Evolutionary conservation across 2,888 invertebrate species (phyloP).

Genomic region (Agonopterix heracliana): DNA sequence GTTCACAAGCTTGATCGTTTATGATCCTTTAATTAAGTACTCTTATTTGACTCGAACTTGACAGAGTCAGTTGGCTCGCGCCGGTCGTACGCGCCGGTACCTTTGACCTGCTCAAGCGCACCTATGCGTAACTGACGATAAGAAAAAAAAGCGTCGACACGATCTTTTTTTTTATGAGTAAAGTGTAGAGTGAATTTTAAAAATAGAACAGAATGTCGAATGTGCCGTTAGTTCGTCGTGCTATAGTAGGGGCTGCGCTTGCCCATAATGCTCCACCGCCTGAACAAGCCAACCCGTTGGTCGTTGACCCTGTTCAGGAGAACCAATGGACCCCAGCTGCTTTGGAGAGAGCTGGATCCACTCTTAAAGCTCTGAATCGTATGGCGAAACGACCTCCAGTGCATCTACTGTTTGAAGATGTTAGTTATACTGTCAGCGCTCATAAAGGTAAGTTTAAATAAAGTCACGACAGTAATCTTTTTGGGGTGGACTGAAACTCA

Average conservation of each 20-base stretch:
- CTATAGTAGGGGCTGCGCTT: slow-evolving; percentile 57
- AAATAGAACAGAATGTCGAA: slow-evolving; percentile 36
- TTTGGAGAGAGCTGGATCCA: slow-evolving; percentile 65
- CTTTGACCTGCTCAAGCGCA: slow-evolving; percentile 18
- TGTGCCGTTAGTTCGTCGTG: slow-evolving; percentile 56
- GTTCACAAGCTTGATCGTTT: too few relatives aligned
- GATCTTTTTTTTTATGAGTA: too few relatives aligned
- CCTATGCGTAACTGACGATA: slow-evolving; percentile 7
- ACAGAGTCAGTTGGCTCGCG: slow-evolving; percentile 13
- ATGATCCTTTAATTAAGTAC: too few relatives aligned
- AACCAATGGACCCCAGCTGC: slow-evolving; percentile 68
- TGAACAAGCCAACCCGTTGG: slow-evolving; percentile 29
- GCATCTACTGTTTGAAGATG: slow-evolving; percentile 76
- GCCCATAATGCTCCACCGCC: slow-evolving; percentile 32
- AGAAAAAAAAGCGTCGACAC: too few relatives aligned
- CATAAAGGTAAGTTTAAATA: slow-evolving; percentile 43
- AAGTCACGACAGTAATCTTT: too few relatives aligned
- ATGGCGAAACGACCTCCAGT: slow-evolving; percentile 77
- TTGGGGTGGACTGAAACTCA: too few relatives aligned
- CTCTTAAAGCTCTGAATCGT: slow-evolving; percentile 69
- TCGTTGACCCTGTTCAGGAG: slow-evolving; percentile 37
- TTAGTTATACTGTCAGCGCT: slow-evolving; percentile 70
- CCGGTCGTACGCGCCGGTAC: slow-evolving; percentile 28
- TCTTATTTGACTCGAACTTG: too few relatives aligned
- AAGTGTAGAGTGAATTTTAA: too few relatives aligned